A percentile compares a stretch with the other conserved stretches of the same genome.
These are phyloP conservation scores for Andricus quercusramuli DNA, from an alignment of 2,888 invertebrate species.

Conservation along the genomic window DNA sequence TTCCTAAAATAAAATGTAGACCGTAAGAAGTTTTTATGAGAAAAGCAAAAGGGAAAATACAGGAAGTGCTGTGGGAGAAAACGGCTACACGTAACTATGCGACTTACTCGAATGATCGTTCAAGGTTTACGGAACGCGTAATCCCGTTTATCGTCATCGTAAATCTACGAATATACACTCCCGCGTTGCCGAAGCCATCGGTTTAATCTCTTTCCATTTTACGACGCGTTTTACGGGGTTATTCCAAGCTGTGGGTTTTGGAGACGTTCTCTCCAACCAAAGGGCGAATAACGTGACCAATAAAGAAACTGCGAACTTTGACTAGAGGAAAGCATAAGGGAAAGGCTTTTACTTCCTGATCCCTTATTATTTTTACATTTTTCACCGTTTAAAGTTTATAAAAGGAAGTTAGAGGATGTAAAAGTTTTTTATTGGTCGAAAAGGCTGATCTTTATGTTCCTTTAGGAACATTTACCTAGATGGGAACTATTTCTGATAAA, in stretches of 20 bases:
- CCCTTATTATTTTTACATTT: constrained; percentile 28
- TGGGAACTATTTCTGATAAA: constrained; percentile 8
- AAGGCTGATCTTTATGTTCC: background rate
- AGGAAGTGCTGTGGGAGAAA: background rate
- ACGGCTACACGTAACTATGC: constrained; percentile 49
- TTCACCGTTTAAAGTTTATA: background rate
- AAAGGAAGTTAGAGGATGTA: constrained; percentile 10
- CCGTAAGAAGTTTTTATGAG: too few relatives aligned
- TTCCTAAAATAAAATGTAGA: too few relatives aligned
- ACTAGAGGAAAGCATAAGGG: constrained; percentile 29
- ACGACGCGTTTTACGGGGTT: constrained; percentile 72
- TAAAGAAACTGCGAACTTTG: constrained; percentile 10
- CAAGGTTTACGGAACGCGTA: constrained; percentile 74
- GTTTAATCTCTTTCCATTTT: constrained; percentile 76
- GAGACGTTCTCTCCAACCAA: constrained; percentile 31
- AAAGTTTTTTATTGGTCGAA: constrained; percentile 23
- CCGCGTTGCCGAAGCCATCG: constrained; percentile 58
- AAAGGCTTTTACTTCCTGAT: constrained; percentile 23
- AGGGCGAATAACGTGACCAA: constrained; percentile 31
- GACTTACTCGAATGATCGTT: constrained; percentile 73
- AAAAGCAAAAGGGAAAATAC: background rate
- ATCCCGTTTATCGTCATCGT: constrained; percentile 76
- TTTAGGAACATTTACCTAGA: background rate
- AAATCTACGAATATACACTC: constrained; percentile 73
- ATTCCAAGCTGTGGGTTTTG: constrained; percentile 38